Evolutionary conservation across 2,888 invertebrate genomes (phyloP).

Genomic region (Coenonympha glycerion): DNA sequence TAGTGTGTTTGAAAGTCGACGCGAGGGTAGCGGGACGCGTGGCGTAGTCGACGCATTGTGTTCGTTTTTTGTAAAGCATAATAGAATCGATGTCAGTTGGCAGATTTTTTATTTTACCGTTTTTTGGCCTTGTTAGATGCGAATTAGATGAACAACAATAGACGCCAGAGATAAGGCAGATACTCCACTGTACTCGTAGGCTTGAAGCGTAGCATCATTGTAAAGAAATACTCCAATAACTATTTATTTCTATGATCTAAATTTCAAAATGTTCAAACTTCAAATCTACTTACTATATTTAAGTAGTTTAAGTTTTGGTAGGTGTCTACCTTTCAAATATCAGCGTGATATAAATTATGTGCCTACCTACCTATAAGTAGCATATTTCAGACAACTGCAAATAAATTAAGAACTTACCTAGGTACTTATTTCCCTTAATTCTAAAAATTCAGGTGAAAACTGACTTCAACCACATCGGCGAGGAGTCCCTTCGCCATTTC

Average conservation of each 20-base stretch:
- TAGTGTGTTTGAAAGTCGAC: conserved; percentile 33
- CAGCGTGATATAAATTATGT: no score
- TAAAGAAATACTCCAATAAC: conserved; percentile 10
- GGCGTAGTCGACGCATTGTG: conserved; percentile 61
- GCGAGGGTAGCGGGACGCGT: conserved; percentile 71
- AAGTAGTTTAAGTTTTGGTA: no score
- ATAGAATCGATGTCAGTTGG: conserved; percentile 76
- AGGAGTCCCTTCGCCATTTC: no score
- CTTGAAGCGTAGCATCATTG: conserved; percentile 7
- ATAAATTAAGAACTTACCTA: no score
- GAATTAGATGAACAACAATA: conserved; percentile 25
- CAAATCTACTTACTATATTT: no score
- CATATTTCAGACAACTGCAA: no score
- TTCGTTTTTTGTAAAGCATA: conserved; percentile 66
- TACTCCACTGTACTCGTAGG: no score
- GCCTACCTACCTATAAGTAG: no score
- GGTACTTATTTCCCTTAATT: no score
- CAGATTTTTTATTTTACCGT: conserved; percentile 74
- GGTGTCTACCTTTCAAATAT: no score
- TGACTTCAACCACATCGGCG: no score
- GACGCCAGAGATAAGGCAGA: conserved; percentile 11
- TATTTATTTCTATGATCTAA: conserved; percentile 1
- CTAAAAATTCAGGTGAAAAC: no score
- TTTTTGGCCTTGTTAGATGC: conserved; percentile 65
- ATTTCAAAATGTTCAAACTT: not conserved